Evolutionary conservation across 2,888 invertebrate genomes (phyloP).

Genomic region (Epirrhoe tristata): DNA sequence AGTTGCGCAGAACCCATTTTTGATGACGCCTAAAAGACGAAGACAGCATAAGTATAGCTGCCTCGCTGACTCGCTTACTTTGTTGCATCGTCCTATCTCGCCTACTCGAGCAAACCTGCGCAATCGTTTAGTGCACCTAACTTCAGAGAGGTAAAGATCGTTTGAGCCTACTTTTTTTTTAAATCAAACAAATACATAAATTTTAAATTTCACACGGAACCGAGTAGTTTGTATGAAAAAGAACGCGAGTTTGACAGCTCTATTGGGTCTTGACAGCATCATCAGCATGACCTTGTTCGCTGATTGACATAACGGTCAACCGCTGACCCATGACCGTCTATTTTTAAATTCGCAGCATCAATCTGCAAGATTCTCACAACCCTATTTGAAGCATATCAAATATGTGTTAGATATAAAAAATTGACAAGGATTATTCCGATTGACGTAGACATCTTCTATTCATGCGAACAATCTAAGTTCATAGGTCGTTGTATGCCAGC

Average conservation of each 20-base stretch:
- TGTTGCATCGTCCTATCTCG: no score
- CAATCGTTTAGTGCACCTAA: no score
- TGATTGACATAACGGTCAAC: slow-evolving; percentile 32
- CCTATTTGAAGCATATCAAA: slow-evolving; percentile 55
- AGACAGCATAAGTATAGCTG: no score
- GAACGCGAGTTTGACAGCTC: slow-evolving; percentile 13
- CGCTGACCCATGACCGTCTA: slow-evolving; percentile 11
- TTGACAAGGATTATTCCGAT: slow-evolving; percentile 59
- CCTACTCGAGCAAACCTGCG: no score
- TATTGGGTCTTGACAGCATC: slow-evolving; percentile 24
- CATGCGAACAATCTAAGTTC: slow-evolving; percentile 57
- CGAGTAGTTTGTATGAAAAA: neutral
- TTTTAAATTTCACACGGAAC: neutral
- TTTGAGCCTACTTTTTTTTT: no score
- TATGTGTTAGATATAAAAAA: slow-evolving; percentile 49
- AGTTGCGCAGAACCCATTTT: no score
- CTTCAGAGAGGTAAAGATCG: no score
- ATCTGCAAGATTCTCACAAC: slow-evolving; percentile 37
- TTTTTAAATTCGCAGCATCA: slow-evolving; percentile 21
- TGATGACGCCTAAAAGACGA: no score
- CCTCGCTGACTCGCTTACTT: no score
- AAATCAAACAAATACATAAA: no score
- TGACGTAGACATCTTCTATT: slow-evolving; percentile 58
- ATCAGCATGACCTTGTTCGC: slow-evolving; percentile 28
- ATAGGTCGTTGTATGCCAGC: slow-evolving; percentile 55